Conservation (phyloP, 2,797 vertebrate genomes). For the Hapalemur alaotrensis region DNA sequence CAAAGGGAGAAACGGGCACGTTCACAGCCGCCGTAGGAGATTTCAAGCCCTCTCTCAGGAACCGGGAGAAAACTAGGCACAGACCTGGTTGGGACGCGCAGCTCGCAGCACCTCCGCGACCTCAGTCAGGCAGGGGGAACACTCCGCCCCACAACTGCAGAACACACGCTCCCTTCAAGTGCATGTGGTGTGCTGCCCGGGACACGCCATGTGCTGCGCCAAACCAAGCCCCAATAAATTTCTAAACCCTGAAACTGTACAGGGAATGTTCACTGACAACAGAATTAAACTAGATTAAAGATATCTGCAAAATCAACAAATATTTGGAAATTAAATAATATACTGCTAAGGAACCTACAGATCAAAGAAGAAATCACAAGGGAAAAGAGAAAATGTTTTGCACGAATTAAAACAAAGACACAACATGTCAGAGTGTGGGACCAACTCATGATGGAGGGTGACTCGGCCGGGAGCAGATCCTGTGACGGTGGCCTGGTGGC, state of each 20-base stretch:
- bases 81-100: neutral
- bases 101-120: neutral
- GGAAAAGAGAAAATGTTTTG: neutral
- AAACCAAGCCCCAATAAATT: neutral
- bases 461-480: neutral
- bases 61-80: neutral
- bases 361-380: constrained; percentile 33
- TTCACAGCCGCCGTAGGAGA: neutral
- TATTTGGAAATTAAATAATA: constrained; percentile 41
- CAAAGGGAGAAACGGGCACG: neutral
- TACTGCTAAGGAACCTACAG: neutral
- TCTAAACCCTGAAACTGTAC: neutral
- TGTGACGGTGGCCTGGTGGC: neutral
- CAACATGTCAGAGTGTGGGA: neutral
- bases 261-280: constrained; percentile 14
- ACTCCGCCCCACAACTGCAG: constrained; percentile 11
- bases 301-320: constrained; percentile 19
- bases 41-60: neutral
- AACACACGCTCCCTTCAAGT: neutral
- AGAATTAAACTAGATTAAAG: constrained; percentile 39
- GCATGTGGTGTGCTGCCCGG: neutral
- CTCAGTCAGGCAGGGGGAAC: neutral
- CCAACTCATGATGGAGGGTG: neutral
- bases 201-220: neutral
- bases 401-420: constrained; percentile 37